A percentile compares a stretch with the other conserved stretches of the same genome.
Evolutionary conservation across 2,797 vertebrate genomes (phyloP).

Genomic region (Fistularia commersonii): DNA sequence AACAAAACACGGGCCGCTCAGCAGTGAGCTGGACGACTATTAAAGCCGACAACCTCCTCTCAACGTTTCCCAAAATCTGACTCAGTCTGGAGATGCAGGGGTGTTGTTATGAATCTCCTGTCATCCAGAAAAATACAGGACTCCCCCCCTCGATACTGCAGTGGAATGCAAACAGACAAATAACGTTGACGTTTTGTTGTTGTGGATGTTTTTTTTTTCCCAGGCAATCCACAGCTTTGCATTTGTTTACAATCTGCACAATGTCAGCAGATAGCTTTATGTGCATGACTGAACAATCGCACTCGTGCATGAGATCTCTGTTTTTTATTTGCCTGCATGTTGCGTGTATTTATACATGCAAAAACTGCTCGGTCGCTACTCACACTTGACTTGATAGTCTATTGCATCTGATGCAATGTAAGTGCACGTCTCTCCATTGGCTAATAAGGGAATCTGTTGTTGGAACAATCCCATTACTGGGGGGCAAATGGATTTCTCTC

Average conservation of each 20-base stretch:
- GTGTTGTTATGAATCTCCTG: constrained; percentile 29
- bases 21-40: constrained; percentile 45
- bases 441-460: constrained; percentile 50
- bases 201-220: no score
- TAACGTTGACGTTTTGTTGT: no score
- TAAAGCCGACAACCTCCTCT: constrained; percentile 55
- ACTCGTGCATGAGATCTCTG: constrained; percentile 2
- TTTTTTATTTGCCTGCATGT: constrained; percentile 16
- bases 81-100: constrained; percentile 14
- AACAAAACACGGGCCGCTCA: constrained; percentile 53
- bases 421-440: constrained; percentile 34
- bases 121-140: constrained; percentile 32
- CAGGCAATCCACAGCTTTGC: no score
- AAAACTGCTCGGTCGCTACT: constrained; percentile 34
- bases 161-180: constrained; percentile 17
- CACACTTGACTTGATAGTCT: constrained; percentile 36
- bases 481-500: constrained; percentile 42
- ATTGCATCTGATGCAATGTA: constrained; percentile 29
- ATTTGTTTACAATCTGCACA: not conserved
- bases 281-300: constrained; percentile 24
- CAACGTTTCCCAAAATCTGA: constrained; percentile 46
- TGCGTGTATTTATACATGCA: constrained; percentile 34
- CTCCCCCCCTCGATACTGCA: constrained; percentile 17
- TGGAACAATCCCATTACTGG: constrained; percentile 40
- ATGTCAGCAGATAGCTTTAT: constrained; percentile 19